phyloP scores from a whole-genome alignment of 2,888 invertebrate species.

The Lithosia quadra region DNA sequence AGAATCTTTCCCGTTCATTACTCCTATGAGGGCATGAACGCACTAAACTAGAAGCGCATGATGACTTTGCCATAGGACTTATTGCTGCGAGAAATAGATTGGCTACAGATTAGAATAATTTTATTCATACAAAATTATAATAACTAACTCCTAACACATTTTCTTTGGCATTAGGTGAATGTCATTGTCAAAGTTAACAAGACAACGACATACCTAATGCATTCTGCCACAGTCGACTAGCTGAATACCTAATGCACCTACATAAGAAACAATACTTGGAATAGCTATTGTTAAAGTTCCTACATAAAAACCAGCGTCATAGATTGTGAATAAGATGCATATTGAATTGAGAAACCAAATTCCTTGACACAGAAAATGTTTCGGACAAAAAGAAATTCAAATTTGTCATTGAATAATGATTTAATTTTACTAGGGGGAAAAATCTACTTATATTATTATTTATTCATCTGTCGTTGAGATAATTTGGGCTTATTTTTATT shows the following conservation, averaged over 20 bases:
- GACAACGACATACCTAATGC: conserved; percentile 10
- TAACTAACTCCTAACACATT: conserved; percentile 5
- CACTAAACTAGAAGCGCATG: no score
- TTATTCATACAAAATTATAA: conserved; percentile 7
- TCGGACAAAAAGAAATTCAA: conserved; percentile 39
- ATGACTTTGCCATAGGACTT: no score
- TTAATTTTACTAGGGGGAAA: conserved; percentile 20
- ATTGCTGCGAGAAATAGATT: no score
- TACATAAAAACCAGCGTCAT: conserved; percentile 28
- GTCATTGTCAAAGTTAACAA: conserved; percentile 45
- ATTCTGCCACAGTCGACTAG: conserved; percentile 26
- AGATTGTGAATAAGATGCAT: conserved; percentile 37
- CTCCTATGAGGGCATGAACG: no score
- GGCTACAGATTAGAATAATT: neutral
- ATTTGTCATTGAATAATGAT: conserved; percentile 23
- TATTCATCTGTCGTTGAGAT: neutral
- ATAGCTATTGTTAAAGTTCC: conserved; percentile 40
- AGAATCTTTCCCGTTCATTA: no score
- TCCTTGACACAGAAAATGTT: conserved; percentile 45
- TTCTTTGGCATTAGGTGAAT: conserved; percentile 29
- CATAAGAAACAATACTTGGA: conserved; percentile 29
- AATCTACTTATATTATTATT: neutral
- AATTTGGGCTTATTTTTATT: neutral
- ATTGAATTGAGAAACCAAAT: conserved; percentile 32
- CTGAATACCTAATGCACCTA: conserved; percentile 33